Conservation (phyloP, 23 tunicate genomes). For the Clavelina lepadiformis region DNA sequence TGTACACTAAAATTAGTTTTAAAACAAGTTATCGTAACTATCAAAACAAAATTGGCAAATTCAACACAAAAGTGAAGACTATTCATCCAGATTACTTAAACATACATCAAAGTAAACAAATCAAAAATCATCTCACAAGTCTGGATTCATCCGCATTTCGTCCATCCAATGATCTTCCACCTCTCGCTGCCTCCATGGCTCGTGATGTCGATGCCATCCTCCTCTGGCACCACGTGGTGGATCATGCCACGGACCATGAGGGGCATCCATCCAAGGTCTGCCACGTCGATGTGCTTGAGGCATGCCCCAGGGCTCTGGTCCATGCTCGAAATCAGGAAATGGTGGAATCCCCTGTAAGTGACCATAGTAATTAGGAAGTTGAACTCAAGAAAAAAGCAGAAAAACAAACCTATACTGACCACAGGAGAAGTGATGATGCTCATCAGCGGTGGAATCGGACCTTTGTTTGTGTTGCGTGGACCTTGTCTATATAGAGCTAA, state of each 20-base stretch:
- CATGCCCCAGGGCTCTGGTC: conserved; percentile 44
- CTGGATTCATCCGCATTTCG: conserved; percentile 26
- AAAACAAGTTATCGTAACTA: no score
- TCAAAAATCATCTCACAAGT: conserved; percentile 17
- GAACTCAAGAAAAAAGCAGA: no score
- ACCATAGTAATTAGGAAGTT: no score
- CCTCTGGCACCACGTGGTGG: conserved; percentile 42
- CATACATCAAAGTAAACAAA: no score
- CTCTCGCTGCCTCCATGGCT: conserved; percentile 62
- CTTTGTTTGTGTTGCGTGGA: conserved; percentile 15
- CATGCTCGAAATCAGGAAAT: conserved; percentile 15
- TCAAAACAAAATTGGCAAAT: no score
- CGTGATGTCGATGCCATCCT: conserved; percentile 26
- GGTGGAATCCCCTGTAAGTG: no score
- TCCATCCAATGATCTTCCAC: conserved; percentile 82
- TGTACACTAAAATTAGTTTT: conserved; percentile 47
- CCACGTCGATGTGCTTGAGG: conserved; percentile 29
- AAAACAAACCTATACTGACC: conserved; percentile 8
- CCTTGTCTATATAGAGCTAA: no score
- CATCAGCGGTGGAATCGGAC: conserved; percentile 24
- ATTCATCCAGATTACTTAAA: background rate
- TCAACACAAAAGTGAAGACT: no score
- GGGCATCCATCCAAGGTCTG: background rate
- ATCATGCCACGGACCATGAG: conserved; percentile 35
- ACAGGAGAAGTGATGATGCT: conserved; percentile 31